A percentile compares a stretch with the other conserved stretches of the same genome.
These are phyloP conservation scores for Leucoma salicis DNA, from an alignment of 2,888 invertebrate species.

Conservation along the genomic window DNA sequence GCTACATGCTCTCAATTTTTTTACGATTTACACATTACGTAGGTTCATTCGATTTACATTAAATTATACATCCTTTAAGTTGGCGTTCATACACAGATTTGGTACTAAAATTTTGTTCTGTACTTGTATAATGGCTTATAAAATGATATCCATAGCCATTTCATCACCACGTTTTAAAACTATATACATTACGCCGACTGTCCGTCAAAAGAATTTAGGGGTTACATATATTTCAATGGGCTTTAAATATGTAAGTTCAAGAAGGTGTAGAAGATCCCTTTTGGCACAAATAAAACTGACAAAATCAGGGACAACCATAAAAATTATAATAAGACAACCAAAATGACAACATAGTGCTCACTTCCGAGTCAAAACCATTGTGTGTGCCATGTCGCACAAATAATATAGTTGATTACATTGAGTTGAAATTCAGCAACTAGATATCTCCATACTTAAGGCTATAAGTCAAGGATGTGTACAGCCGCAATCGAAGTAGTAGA, in stretches of 20 bases:
- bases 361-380: too few species aligned
- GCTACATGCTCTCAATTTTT: slow-evolving; percentile 49
- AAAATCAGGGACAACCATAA: slow-evolving; percentile 33
- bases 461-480: too few species aligned
- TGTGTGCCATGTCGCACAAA: too few species aligned
- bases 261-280: slow-evolving; percentile 31
- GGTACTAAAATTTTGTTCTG: neutral
- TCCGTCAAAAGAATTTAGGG: neutral
- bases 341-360: too few species aligned
- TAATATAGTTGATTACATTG: too few species aligned
- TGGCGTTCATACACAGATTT: slow-evolving; percentile 5
- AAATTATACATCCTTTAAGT: slow-evolving; percentile 20
- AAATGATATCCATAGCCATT: slow-evolving; percentile 8
- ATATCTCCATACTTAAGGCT: too few species aligned
- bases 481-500: too few species aligned
- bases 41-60: slow-evolving; percentile 24
- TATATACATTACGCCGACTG: neutral
- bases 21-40: slow-evolving; percentile 35
- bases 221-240: neutral
- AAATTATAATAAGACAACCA: too few species aligned
- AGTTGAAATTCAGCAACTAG: too few species aligned
- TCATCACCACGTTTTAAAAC: neutral
- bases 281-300: slow-evolving; percentile 55
- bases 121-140: slow-evolving; percentile 5
- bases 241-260: slow-evolving; percentile 17